Evolutionary conservation across 2,888 invertebrate species (phyloP), one percentile per base, ranked within the genome.

Genomic region (Drymonia ruficornis): DNA sequence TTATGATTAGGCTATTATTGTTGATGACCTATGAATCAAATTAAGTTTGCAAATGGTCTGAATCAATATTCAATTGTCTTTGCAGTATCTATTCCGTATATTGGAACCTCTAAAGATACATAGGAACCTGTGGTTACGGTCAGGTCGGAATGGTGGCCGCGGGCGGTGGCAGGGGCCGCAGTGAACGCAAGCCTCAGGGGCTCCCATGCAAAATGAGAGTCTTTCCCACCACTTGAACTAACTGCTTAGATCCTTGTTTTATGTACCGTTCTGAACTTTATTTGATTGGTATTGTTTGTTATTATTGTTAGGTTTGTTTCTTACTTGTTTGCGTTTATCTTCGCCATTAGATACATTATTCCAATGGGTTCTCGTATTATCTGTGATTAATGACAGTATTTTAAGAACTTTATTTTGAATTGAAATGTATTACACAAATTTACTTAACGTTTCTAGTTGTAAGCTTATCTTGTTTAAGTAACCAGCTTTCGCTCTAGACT

Each of bases 211-310:
- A 66, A 56, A 76, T 67, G 70, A 71, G 70, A 70, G 68, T 70
- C 72, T 80, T 90, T 91, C 91, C 88, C 91, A 91, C 89, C 81
- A 80, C 76, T 72, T 70, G 60, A 76, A 68, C 67, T 78, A 78
- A 82, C 80, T 74, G 74, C 71, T 57, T 61, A 59, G 52, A 69
- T 70, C 63, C 67, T 76, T 70, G 61, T 23, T 34, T 11, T 29
- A 7, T 19, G 66, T 78, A 76, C 76, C 72, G 74, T 76, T 74
- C 66, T 61, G 65, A 72, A 72, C 61, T 64, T 67, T 60, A 64
- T 62, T n/a, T 34, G 47, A 45, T 46, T 47, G 47, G 13, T 16
- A 34, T 34, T 47, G 16, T n/a, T 15, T 46, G 29, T 29, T 42
- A 42, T 42, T 42, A 42, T 15, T 16, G 18, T 18, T 42, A 23